Evolutionary conservation across 2,888 invertebrate species (phyloP).

Genomic region (Dynastes tityus): DNA sequence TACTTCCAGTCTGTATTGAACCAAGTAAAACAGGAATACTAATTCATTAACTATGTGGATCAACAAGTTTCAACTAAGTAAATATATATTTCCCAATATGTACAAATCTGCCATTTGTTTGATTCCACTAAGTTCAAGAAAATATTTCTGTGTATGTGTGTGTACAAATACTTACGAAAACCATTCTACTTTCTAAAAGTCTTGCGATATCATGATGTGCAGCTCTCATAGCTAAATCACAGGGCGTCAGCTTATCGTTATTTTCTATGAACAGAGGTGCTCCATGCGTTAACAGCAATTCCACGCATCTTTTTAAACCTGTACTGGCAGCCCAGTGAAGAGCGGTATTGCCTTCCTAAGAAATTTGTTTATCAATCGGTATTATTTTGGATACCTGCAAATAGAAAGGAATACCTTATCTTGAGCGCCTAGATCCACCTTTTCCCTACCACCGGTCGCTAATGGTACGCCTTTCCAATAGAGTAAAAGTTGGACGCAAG

Average conservation of each 20-base stretch:
- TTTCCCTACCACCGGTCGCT: slow-evolving; percentile 74
- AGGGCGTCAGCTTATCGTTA: slow-evolving; percentile 76
- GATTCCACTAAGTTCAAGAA: neutral
- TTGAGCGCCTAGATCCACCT: slow-evolving; percentile 74
- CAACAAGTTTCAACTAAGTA: too few relatives aligned
- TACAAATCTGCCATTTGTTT: neutral
- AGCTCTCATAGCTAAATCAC: slow-evolving; percentile 77
- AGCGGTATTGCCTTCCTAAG: slow-evolving; percentile 77
- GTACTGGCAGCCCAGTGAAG: slow-evolving; percentile 78
- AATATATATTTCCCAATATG: too few relatives aligned
- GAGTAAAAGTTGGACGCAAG: slow-evolving; percentile 76
- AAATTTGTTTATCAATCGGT: slow-evolving; percentile 17
- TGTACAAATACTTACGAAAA: slow-evolving; percentile 73
- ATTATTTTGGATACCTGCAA: neutral
- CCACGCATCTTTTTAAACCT: slow-evolving; percentile 77
- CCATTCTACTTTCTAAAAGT: slow-evolving; percentile 79
- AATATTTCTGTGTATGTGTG: too few relatives aligned
- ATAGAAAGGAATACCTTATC: slow-evolving; percentile 71
- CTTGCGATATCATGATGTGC: slow-evolving; percentile 77
- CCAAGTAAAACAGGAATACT: too few relatives aligned
- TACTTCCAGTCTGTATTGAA: too few relatives aligned
- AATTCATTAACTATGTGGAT: too few relatives aligned
- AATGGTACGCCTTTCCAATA: slow-evolving; percentile 75
- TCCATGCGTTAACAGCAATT: slow-evolving; percentile 75
- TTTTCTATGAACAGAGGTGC: slow-evolving; percentile 78